Conservation (phyloP, 2,797 vertebrate genomes). For the Onychomys arenicola region DNA sequence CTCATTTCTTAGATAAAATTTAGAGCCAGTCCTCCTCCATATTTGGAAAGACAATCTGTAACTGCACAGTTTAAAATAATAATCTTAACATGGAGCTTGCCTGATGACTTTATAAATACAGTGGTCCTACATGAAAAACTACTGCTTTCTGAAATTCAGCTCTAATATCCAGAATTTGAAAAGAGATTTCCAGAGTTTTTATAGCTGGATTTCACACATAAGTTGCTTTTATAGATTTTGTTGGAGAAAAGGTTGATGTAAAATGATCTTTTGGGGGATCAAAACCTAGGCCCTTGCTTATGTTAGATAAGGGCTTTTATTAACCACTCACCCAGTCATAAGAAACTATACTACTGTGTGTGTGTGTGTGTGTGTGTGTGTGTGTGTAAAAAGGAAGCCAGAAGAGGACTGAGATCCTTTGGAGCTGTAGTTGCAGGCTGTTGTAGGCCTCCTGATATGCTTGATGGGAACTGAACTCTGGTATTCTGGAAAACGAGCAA, state of each 20-base stretch:
- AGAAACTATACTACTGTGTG: not conserved
- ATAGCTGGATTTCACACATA: constrained; percentile 33
- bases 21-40: not conserved
- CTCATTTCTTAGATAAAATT: constrained; percentile 52
- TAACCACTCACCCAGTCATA: not conserved
- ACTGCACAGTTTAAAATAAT: constrained; percentile 21
- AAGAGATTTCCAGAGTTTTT: constrained; percentile 16
- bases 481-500: not conserved
- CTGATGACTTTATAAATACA: constrained; percentile 4
- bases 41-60: constrained; percentile 33
- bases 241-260: constrained; percentile 15
- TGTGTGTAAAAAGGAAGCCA: not conserved
- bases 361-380: not conserved
- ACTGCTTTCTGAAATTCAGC: constrained; percentile 29
- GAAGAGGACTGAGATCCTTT: not conserved
- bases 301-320: not conserved
- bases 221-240: constrained; percentile 11
- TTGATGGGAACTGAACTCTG: not conserved
- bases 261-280: not conserved
- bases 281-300: not conserved
- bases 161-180: constrained; percentile 7
- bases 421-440: not conserved
- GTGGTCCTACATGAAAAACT: constrained; percentile 20
- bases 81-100: not conserved
- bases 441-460: not conserved